Conservation (phyloP, 2,113 vertebrate genomes). For the Geococcyx californianus region DNA sequence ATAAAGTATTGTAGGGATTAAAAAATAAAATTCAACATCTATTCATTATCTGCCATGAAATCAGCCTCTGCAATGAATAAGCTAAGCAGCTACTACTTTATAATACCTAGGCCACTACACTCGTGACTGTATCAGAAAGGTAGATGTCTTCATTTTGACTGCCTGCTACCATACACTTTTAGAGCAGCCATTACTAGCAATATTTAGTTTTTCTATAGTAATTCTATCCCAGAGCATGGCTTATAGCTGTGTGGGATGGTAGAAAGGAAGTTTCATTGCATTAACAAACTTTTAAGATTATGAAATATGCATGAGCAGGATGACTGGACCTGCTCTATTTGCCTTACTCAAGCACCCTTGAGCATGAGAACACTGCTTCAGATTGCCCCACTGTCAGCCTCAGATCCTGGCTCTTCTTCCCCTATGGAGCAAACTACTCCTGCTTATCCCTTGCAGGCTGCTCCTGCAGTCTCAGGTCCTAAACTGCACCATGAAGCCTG, state of each 20-base stretch:
- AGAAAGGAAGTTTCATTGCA: not conserved
- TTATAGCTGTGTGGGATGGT: not conserved
- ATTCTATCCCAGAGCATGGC: not conserved
- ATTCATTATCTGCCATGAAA: not conserved
- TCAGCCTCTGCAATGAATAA: not conserved
- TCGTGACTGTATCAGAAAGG: not conserved
- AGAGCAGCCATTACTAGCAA: not conserved
- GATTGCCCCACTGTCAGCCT: not conserved
- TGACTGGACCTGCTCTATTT: not conserved
- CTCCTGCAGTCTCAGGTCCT: not conserved
- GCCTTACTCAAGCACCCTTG: not conserved
- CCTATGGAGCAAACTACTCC: not conserved
- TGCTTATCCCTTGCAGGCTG: not conserved
- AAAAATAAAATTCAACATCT: not conserved
- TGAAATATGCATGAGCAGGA: not conserved
- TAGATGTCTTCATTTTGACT: not conserved
- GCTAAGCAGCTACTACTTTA: not conserved
- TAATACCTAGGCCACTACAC: not conserved
- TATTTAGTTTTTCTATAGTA: not conserved
- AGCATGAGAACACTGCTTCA: not conserved
- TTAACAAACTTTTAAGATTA: not conserved
- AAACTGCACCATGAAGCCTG: not conserved
- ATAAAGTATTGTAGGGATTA: not conserved
- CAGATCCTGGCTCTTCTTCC: not conserved
- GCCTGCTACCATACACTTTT: not conserved